Conservation (phyloP, 2,888 invertebrate genomes). For the Dendrolimus pini region DNA sequence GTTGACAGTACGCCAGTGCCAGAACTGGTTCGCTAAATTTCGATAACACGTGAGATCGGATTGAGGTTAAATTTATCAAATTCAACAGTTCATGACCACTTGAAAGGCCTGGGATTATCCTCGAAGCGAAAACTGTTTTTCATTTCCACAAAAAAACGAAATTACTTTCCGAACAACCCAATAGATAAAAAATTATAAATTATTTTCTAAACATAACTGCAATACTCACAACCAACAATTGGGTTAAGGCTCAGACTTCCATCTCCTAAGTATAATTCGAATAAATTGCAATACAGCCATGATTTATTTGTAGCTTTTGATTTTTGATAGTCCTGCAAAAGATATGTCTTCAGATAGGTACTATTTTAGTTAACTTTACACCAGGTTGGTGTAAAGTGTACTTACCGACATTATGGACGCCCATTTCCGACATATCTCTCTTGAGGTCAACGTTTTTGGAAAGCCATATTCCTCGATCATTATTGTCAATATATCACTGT, state of each 20-base stretch:
- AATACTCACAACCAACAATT: conserved; percentile 53
- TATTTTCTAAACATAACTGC: not conserved
- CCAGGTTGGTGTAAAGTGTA: too few species aligned
- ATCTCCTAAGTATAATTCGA: conserved; percentile 59
- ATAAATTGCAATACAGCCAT: conserved; percentile 60
- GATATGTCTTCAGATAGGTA: not conserved
- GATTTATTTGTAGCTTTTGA: conserved; percentile 56
- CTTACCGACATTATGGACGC: conserved; percentile 51
- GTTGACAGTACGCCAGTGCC: too few species aligned
- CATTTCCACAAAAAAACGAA: too few species aligned
- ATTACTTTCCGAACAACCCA: too few species aligned
- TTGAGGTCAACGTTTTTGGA: conserved; percentile 45
- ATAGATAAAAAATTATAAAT: too few species aligned
- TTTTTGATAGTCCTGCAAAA: conserved; percentile 59
- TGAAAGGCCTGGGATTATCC: not conserved
- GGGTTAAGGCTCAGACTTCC: conserved; percentile 56
- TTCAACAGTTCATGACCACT: not conserved
- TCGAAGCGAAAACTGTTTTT: too few species aligned
- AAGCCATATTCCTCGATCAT: conserved; percentile 61
- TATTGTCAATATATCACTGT: conserved; percentile 48
- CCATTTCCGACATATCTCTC: conserved; percentile 60
- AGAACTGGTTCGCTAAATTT: too few species aligned
- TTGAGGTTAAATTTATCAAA: not conserved
- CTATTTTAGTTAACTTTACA: too few species aligned
- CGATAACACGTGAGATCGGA: too few species aligned